These are phyloP conservation scores for Clarias magur DNA, from an alignment of 2,113 vertebrate species.

Conservation along the genomic window DNA sequence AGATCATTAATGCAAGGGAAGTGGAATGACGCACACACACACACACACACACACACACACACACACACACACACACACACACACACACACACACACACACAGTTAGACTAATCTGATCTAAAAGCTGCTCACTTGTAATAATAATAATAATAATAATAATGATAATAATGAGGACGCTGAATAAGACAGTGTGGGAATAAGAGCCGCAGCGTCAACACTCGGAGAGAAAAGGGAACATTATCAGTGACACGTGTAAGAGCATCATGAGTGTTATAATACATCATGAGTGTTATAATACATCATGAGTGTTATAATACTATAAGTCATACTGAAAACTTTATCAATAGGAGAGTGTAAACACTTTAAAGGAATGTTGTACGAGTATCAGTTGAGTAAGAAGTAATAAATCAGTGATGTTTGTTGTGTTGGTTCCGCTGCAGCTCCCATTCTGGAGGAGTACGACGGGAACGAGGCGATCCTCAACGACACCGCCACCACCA, in stretches of 20 bases:
- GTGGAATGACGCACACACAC: conserved; percentile 1
- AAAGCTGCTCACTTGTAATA: neutral
- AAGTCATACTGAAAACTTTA: neutral
- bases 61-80: neutral
- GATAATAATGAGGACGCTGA: too few relatives aligned
- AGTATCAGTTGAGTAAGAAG: neutral
- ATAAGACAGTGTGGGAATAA: too few relatives aligned
- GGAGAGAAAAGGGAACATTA: too few relatives aligned
- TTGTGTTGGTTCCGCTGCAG: conserved; percentile 62
- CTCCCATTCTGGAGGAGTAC: conserved; percentile 94
- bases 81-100: neutral
- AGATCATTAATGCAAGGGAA: conserved; percentile 31
- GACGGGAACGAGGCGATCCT: conserved; percentile 91
- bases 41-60: conserved; percentile 11
- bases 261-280: too few relatives aligned
- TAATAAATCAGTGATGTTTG: neutral
- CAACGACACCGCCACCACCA: conserved; percentile 97
- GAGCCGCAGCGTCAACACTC: too few relatives aligned
- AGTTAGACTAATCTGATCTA: neutral
- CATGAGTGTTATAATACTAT: neutral
- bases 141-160: neutral
- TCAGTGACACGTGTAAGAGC: too few relatives aligned
- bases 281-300: too few relatives aligned
- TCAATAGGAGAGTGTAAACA: too few relatives aligned
- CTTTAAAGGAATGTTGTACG: too few relatives aligned